Evolutionary conservation across 2,113 vertebrate genomes (phyloP), one percentile per base, ranked within the genome.

Genomic region (Siniperca knerii): DNA sequence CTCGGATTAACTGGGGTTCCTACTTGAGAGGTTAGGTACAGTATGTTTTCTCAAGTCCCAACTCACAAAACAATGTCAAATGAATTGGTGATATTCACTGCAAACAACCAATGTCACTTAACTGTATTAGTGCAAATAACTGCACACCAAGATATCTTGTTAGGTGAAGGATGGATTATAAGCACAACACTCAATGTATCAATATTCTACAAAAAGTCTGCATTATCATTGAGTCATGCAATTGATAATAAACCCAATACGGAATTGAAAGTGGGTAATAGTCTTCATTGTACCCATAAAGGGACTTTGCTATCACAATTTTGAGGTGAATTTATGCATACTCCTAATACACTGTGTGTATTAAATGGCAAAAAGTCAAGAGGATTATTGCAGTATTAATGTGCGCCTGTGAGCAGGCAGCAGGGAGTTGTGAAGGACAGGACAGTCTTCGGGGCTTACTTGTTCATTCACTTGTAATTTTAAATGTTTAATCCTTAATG

Each of bases 401-500:
- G 69, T 81, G 70, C 77, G 75, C 70, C 87, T 79, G 77, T 48
- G 52, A 86, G 90, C 87, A 78, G 71, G 67, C 76, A 75, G 83
- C 82, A 62, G 81, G 70, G 76, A 86, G 80, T 79, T 69, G 25
- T 81, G 69, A 94, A 92, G 88, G 90, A 82, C 87, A 77, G 74
- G 57, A 70, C 70, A 82, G 73, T 93, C 90, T 91, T 79, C 60
- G 4, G 87, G 91, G 87, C 90, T 88, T 83, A 83, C 64, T 89
- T 84, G 87, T 84, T 81, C 83, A 86, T 91, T 90, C 86, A 54
- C 54, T 85, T 90, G 82, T 84, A 83, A 83, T 92, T 91, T 90
- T 74, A 84, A 90, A 85, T 90, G 88, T 91, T 88, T 90, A 89
- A 89, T 91, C 82, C 79, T 87, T 92, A 91, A 92, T 87, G 77